Evolutionary conservation across 2,888 invertebrate genomes (phyloP).

Genomic region (Cylloceria caligata): DNA sequence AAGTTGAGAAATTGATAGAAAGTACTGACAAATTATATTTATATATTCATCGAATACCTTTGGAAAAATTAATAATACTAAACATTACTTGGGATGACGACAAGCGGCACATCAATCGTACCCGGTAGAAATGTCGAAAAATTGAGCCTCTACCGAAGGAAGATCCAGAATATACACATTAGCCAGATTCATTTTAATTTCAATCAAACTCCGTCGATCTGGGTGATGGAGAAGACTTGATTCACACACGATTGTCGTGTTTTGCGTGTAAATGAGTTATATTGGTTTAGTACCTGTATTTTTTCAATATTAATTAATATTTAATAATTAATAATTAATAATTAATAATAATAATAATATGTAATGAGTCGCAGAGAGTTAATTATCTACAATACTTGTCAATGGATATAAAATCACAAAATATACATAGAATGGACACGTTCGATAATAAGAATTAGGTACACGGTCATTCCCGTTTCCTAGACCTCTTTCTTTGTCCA

Average conservation of each 20-base stretch:
- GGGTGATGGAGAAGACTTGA: slow-evolving; percentile 47
- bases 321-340: slow-evolving; percentile 72
- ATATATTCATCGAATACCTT: background rate
- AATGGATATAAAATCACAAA: slow-evolving; percentile 84
- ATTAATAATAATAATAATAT: slow-evolving; percentile 77
- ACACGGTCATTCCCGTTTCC: slow-evolving; percentile 48
- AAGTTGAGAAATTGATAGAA: background rate
- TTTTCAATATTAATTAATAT: slow-evolving; percentile 75
- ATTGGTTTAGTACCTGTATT: slow-evolving; percentile 74
- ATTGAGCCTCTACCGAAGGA: background rate
- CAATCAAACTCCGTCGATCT: slow-evolving; percentile 21
- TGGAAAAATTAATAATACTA: background rate
- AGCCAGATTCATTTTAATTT: slow-evolving; percentile 9
- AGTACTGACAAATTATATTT: background rate
- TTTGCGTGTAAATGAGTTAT: slow-evolving; percentile 68
- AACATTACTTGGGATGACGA: background rate
- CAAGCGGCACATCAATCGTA: background rate
- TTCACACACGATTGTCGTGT: slow-evolving; percentile 40
- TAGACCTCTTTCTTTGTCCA: slow-evolving; percentile 27
- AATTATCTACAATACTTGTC: slow-evolving; percentile 84
- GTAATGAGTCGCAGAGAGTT: slow-evolving; percentile 82
- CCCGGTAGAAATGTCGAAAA: background rate
- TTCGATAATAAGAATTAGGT: slow-evolving; percentile 66
- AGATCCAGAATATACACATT: slow-evolving; percentile 22
- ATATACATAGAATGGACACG: slow-evolving; percentile 83